Base-by-base conservation (phyloP, 2,888 invertebrate species). In the Apotomis turbidana region DNA sequence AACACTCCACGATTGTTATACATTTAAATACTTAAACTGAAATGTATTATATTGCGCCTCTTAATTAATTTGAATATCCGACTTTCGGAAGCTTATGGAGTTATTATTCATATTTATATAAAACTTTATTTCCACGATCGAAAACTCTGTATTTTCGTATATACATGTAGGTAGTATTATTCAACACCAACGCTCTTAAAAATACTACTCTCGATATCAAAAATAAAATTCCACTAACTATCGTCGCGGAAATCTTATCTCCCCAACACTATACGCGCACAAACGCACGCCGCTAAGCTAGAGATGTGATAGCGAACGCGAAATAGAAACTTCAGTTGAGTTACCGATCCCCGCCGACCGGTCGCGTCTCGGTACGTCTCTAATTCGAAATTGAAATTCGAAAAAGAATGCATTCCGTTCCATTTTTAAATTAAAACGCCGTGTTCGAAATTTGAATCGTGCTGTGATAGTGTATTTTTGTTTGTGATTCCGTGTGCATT, bases 291-390 rank as follows among this genome's bases (percentile, higher is more conserved):
- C 85, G 83, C 85, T 79, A 85, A 79, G 84, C 86, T 83, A 83
- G 76, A 85, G 85, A 87, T 87, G 88, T 85, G 85, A 85, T 81
- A 84, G 83, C 81, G 80, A 82, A 86, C 85, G 74, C 71, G 44
- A 63, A 72, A 70, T 70, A 73, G 64, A 70, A 70, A 62, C 82
- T 27, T 85, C 85, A 88, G 90, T 86, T 83, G 77, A 82, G 80
- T 82, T 80, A 83, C 79, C 83, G 85, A 84, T 81, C 85, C 88
- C 83, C 82, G 74, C 79, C 76, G 81, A 77, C 75, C 70, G 80
- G 87, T 83, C 86, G 88, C 82, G 84, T 86, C 81, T 76, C 88
- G 90, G 91, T 91, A 87, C 82, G 90, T 89, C 81, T 69, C 49
- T 73, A 73, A 58, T 62, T 59, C 57, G 74, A 76, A 68, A 76